These are phyloP conservation scores for Stratiolaelaps scimitus DNA, from an alignment of 1,140 invertebrate genomes.

Conservation along the genomic window DNA sequence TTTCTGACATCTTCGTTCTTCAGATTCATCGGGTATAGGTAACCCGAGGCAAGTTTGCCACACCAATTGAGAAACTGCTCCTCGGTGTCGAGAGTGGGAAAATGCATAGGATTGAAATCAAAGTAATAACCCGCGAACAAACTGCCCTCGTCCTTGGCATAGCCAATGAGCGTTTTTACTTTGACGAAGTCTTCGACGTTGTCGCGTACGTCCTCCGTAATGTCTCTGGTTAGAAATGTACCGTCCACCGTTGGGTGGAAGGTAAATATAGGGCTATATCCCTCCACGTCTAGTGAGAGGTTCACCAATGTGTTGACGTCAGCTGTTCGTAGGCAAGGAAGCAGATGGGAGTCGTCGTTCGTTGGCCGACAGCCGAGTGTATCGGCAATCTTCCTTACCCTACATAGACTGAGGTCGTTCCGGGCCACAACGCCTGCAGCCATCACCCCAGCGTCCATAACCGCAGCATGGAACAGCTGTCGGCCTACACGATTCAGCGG, in stretches of 20 bases:
- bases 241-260: constrained; percentile 9
- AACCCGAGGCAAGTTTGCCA: too few species aligned
- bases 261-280: constrained; percentile 4
- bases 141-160: constrained; percentile 3
- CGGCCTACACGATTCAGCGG: constrained; percentile 31
- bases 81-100: too few species aligned
- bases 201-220: not conserved
- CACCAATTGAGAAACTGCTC: too few species aligned
- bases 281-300: not conserved
- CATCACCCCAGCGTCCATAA: constrained; percentile 8
- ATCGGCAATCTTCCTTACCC: constrained; percentile 1
- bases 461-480: not conserved
- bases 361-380: not conserved
- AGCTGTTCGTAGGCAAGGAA: not conserved
- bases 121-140: not conserved
- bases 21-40: too few species aligned
- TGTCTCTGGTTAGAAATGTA: not conserved
- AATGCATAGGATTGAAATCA: too few species aligned
- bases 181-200: not conserved
- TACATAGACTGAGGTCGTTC: not conserved
- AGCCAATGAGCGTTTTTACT: not conserved
- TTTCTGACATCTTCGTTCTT: too few species aligned
- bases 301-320: not conserved
- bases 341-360: not conserved
- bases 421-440: not conserved